Evolutionary conservation across 2,888 invertebrate species (phyloP).

Genomic region (Lepas anatifera): DNA sequence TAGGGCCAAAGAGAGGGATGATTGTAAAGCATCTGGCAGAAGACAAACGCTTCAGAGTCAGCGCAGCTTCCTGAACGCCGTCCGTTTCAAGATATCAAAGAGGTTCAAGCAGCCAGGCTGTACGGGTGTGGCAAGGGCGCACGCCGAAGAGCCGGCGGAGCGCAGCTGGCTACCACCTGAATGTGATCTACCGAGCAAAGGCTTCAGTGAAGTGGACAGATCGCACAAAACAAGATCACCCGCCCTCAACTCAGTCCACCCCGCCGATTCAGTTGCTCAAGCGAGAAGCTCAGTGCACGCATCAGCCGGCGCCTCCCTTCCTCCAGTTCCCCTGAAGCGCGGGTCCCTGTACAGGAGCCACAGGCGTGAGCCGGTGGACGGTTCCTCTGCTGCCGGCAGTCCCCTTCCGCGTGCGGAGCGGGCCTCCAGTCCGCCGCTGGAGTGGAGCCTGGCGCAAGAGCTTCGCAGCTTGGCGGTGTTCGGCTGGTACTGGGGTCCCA

Average conservation of each 20-base stretch:
- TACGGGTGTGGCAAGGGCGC: too few species aligned
- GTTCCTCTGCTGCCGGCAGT: background rate
- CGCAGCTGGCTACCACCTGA: too few species aligned
- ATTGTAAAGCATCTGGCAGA: background rate
- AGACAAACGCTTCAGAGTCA: background rate
- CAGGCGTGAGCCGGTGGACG: background rate
- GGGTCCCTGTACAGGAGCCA: background rate
- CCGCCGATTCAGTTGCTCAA: background rate
- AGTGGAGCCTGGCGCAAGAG: conserved; percentile 36
- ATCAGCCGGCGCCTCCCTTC: background rate
- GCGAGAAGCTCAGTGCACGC: background rate
- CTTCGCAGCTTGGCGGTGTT: conserved; percentile 36
- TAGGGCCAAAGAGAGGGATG: too few species aligned
- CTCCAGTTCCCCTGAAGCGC: background rate
- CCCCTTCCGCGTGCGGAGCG: too few species aligned
- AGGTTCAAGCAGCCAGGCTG: background rate
- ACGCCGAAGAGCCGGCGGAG: too few species aligned
- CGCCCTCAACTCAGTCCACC: background rate
- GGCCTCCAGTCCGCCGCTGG: too few species aligned
- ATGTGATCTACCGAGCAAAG: too few species aligned
- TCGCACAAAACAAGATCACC: too few species aligned
- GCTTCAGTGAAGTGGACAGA: too few species aligned
- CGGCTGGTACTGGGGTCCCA: conserved; percentile 74
- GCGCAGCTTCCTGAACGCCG: background rate
- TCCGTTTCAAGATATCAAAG: background rate